Evolutionary conservation across 2,797 vertebrate genomes (phyloP).

Genomic region (Dromococcyx pavoninus): DNA sequence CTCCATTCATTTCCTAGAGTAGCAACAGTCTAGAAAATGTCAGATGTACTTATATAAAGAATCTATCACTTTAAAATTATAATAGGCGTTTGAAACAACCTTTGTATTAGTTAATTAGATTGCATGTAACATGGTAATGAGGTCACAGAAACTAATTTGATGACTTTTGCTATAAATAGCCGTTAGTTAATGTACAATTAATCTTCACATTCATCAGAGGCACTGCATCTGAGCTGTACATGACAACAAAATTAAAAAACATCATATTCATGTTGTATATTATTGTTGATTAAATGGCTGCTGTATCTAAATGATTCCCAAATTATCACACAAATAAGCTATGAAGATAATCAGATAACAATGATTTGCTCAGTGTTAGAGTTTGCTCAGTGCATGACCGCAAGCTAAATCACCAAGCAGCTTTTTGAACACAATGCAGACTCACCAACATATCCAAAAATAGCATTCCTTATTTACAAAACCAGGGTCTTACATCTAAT

Average conservation of each 20-base stretch:
- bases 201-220: neutral
- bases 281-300: constrained; percentile 25
- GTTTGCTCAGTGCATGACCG: neutral
- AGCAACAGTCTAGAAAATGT: neutral
- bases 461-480: neutral
- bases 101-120: constrained; percentile 42
- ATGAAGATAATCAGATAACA: constrained; percentile 31
- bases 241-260: constrained; percentile 15
- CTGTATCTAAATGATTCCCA: neutral
- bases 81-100: neutral
- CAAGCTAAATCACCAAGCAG: neutral
- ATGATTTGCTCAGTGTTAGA: neutral
- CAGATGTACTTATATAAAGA: neutral
- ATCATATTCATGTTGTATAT: neutral
- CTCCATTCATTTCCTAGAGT: neutral
- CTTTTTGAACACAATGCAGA: neutral
- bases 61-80: neutral
- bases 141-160: constrained; percentile 41
- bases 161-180: constrained; percentile 44
- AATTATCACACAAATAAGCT: constrained; percentile 2
- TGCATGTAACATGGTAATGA: constrained; percentile 17
- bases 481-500: neutral
- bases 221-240: neutral
- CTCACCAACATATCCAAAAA: neutral
- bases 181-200: constrained; percentile 35